Conservation (phyloP, 2,888 invertebrate species). For the Enoplolaimus lenunculus region DNA sequence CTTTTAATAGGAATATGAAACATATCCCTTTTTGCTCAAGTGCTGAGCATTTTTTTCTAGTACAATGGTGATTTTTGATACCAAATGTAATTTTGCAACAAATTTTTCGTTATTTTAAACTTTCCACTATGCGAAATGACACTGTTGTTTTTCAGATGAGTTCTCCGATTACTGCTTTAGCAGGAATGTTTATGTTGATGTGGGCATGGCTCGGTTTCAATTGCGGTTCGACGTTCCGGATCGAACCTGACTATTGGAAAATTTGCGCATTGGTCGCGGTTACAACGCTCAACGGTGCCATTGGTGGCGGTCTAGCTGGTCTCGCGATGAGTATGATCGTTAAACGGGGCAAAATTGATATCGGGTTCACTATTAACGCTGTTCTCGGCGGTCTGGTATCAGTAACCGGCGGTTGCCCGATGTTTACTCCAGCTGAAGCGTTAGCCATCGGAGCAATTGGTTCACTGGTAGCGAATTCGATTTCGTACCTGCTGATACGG, state of each 20-base stretch:
- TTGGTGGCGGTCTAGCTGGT: conserved; percentile 48
- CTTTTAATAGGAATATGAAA: no score
- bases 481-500: conserved; percentile 54
- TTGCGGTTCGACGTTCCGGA: conserved; percentile 16
- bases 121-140: no score
- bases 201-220: conserved; percentile 12
- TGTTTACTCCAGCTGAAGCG: conserved; percentile 37
- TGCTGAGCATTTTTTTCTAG: no score
- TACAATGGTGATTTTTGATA: no score
- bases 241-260: background rate
- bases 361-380: conserved; percentile 36
- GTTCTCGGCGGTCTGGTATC: conserved; percentile 40
- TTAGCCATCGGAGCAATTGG: conserved; percentile 36
- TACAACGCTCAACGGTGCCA: conserved; percentile 75
- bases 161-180: conserved; percentile 15
- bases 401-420: conserved; percentile 38
- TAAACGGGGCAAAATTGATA: conserved; percentile 32
- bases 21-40: no score
- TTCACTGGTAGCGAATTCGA: conserved; percentile 21
- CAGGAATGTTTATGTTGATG: conserved; percentile 15
- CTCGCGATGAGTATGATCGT: conserved; percentile 28
- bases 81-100: no score
- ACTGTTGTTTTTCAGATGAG: conserved; percentile 8
- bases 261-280: conserved; percentile 54
- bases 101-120: no score